Base-by-base conservation (phyloP, 2,797 vertebrate genomes). In the Xerus rutilus region DNA sequence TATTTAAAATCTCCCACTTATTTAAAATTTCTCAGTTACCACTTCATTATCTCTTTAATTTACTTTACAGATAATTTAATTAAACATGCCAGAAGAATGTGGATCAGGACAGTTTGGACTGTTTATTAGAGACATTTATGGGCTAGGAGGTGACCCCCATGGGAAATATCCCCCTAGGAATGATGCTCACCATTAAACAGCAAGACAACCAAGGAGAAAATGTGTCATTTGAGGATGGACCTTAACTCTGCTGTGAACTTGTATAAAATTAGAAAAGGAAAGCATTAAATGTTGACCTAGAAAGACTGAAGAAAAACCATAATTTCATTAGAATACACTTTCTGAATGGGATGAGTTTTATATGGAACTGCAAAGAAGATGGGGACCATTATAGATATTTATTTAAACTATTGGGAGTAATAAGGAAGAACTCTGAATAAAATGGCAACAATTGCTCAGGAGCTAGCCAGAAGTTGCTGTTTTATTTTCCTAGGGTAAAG, bases 401-500 rank as follows among this genome's bases (percentile, higher is more conserved):
- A 93, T 91, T 91, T 84, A 93, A 96, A 89, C 78, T 65, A 72
- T 73, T 87, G 94, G 93, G 96, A 96, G 70, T 93, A 87, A 82
- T 95, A 91, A 94, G 76, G 72, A 96, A 72, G 86, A 91, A 89
- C 45, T 88, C 47, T 45, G 52, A 89, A 39, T 84, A 81, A 91
- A 95, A 93, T 59, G 82, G 91, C 70, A 76, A 32, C 79, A 39
- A 15, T 95, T 84, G 72, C 93, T 95, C 62, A 93, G 76, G 67
- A 96, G 43, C 85, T 67, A 93, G 89, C 91, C 65, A 74, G 84
- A 30, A 91, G 72, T 62, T 76, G 43, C 91, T 89, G 67, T 70
- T 96, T 96, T 95, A 93, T 94, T 93, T 97, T 97, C 93, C 79
- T 86, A 87, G 72, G 74, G 79, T 97, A 86, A 89, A 96, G 96